Evolutionary conservation across 1,140 invertebrate species (phyloP).

Genomic region (Nylanderia fulva): DNA sequence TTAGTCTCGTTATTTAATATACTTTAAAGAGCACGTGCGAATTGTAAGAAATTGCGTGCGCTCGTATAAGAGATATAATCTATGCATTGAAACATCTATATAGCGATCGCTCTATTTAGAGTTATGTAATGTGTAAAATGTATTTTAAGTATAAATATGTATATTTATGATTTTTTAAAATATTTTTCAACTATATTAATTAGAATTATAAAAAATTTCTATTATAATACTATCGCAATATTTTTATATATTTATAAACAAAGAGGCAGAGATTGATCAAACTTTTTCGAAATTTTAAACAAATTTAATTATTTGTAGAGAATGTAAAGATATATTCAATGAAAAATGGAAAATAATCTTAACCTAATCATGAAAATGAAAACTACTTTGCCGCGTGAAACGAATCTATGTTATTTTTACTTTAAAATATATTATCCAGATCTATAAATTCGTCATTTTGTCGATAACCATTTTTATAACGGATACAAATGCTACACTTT

Average conservation of each 20-base stretch:
- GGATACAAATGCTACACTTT: background rate
- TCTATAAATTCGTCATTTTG: too few relatives aligned
- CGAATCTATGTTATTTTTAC: background rate
- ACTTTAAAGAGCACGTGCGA: background rate
- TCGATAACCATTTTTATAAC: background rate
- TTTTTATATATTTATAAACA: background rate
- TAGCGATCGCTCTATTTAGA: background rate
- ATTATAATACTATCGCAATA: background rate
- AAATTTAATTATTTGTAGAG: background rate
- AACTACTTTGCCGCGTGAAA: background rate
- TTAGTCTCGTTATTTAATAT: background rate
- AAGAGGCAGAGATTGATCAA: background rate
- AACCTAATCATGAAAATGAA: background rate
- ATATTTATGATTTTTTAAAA: background rate
- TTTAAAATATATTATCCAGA: background rate
- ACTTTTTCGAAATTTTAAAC: background rate
- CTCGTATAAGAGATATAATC: background rate
- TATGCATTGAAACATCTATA: background rate
- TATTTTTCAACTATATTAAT: background rate
- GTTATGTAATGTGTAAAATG: background rate
- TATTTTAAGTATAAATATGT: conserved; percentile 1
- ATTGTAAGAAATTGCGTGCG: background rate
- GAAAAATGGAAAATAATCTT: background rate
- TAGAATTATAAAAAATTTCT: background rate
- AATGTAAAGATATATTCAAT: background rate